Percentiles rank a stretch among this genome's conserved stretches.
Conservation (phyloP, 2,113 vertebrate genomes). For the Aspiorhynchus laticeps region DNA sequence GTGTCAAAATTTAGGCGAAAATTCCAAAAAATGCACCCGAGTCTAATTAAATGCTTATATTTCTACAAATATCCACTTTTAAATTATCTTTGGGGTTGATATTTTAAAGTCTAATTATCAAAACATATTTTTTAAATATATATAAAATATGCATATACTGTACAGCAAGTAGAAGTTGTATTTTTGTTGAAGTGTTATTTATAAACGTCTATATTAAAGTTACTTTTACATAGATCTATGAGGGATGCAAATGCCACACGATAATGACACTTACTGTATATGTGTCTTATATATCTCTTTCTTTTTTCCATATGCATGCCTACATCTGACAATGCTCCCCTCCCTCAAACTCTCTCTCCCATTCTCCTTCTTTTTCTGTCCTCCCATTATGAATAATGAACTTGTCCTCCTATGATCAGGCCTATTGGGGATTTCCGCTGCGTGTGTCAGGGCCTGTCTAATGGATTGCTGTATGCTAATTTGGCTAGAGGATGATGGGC, state of each 20-base stretch:
- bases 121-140: background rate
- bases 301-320: background rate
- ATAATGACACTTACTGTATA: background rate
- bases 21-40: too few species aligned
- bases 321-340: background rate
- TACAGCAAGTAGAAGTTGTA: too few species aligned
- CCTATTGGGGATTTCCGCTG: constrained; percentile 47
- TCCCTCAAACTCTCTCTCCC: constrained; percentile 1
- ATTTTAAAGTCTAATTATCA: background rate
- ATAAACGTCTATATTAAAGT: background rate
- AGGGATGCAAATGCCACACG: background rate
- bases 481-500: constrained; percentile 45
- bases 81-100: background rate
- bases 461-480: constrained; percentile 52
- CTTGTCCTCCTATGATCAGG: constrained; percentile 50
- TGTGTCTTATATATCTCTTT: background rate
- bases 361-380: constrained; percentile 7
- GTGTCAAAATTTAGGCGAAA: too few species aligned
- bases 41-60: background rate
- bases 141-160: too few species aligned
- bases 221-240: background rate
- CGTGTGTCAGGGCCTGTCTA: constrained; percentile 52
- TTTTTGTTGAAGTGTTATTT: background rate
- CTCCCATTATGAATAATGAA: constrained; percentile 53
- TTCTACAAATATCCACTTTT: background rate